Base-by-base conservation (phyloP, 2,113 vertebrate species). In the Brienomyrus longianalis region DNA sequence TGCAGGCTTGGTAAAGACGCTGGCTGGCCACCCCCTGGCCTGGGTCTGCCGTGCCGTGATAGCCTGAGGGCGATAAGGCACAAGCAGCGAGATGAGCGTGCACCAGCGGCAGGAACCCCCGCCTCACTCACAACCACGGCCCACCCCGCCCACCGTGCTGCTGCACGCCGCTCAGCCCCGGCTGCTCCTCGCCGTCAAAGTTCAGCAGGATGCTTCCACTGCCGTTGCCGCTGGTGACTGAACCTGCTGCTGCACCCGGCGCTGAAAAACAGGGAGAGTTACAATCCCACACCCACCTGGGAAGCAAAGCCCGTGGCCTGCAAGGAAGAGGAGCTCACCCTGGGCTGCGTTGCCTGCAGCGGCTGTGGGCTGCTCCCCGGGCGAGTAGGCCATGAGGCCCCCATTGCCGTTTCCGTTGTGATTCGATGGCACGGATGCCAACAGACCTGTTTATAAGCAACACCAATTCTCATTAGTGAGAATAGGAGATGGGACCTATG, bases 391-490 rank as follows among this genome's bases (percentile, higher is more conserved):
- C 59, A 86, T 89, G 31, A 89, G 90, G 1, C 84, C 86, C 84
- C 94, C 95, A 0, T 91, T 95, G 3, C 95, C 95, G 0, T 93
- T 96, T 15, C 95, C 95, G 7, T 95, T 96, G 51, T 93, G 92
- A 77, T 94, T 96, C 89, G 96, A 96, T 11, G 96, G 96, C 66
- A 97, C 95, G 0, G 96, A 97, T 0, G 96, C 96, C 87, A 97
- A 89, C 86, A 96, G 94, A 86, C 96, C 96, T 96, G 93, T n/a
- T 1, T 39, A 15, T 51, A 83, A 56, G n/a, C 89, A 11, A 54
- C 9, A 90, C n/a, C n/a, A 48, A 89, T 13, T 84, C 35, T 52
- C 43, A 59, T 59, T 45, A 86, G 50, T 5, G 13, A 47, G 21
- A 35, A 50, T 8, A 51, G 31, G 48, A 11, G 47, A 51, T 1